Base-by-base conservation (phyloP, 2,113 vertebrate species). In the Mohoua ochrocephala region DNA sequence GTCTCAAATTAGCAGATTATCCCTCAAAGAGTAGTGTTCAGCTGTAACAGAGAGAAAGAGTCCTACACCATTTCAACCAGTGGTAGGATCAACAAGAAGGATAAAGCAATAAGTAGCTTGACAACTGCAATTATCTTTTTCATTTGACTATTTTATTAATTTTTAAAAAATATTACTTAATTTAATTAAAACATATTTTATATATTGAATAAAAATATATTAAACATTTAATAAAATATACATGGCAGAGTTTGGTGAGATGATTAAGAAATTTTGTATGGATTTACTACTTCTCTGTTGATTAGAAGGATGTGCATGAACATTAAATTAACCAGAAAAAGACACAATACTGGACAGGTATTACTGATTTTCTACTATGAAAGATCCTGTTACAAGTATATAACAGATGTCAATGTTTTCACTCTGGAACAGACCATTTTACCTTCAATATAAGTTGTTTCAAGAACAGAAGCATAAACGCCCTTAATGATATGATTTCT, bases 391-490 rank as follows among this genome's bases (percentile, higher is more conserved):
- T 30, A 49, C 11, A 59, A 15, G 8, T 10, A 37, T 15, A 8
- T 45, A 67, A 45, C 28, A 79, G 24, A 80, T 33, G 35, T 67
- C 37, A 47, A 28, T 37, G 9, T 63, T 87, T 67, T 71, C 23
- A 28, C 33, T 83, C 70, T 31, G 15, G 15, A 94, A 93, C 3
- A 91, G 39, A 76, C 37, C 60, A 35, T 17, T 76, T 97, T 98
- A 99, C 99, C 99, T 99, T 99, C 83, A 99, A 95, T 96, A 99
- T 99, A 82, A 99, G 99, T 93, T 99, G 99, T 98, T 99, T 99
- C 97, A 99, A 98, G 97, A 99, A 99, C 93, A 99, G 99, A 89
- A 99, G 98, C 99, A 99, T 99, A 97, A 99, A 99, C 3, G 99
- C 99, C 64, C 99, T 98, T 85, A 99, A 97, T 60, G 99, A 99